Base-by-base conservation (phyloP, 2,113 vertebrate genomes). In the Sterrhoptilus dennistouni region DNA sequence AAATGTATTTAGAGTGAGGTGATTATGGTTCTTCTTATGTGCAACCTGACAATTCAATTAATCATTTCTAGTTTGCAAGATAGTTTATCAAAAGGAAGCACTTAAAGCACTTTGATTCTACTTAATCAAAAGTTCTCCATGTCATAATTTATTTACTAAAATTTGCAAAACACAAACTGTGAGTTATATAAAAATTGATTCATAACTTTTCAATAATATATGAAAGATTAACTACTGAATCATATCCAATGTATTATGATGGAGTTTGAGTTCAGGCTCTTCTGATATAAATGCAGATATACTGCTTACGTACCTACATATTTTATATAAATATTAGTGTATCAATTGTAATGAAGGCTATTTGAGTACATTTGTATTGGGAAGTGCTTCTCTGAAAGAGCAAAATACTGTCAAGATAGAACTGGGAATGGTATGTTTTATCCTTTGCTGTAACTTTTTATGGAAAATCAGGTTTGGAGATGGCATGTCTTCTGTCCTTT, bases 31-130 rank as follows among this genome's bases (percentile, higher is more conserved):
- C 76, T 94, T 91, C 74, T 95, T 80, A 28, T 89, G 78, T 83
- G 50, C 61, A 93, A 82, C 63, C 63, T 95, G 83, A 90, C 74
- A 96, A 90, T 92, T 89, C 96, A 91, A 11, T 94, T 95, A 94
- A 95, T 96, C 78, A 83, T 82, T 97, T 87, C 69, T 64, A 49
- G 21, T 90, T 57, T 96, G 70, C 83, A 49, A 92, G 79, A 61
- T 47, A 95, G 72, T 86, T 96, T 96, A 45, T 96, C 77, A 91
- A 86, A 95, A 94, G 44, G 31, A 77, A 84, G 47, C 40, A 87
- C 81, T 96, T 91, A 83, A 76, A 90, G 63, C 47, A 63, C 68
- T 93, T 78, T 86, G 45, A 95, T 87, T 89, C 91, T 91, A 44
- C 74, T 36, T 94, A 84, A 95, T 91, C 80, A 90, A 49, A 93